Evolutionary conservation across 2,888 invertebrate genomes (phyloP).

Genomic region (Norana najaformis): DNA sequence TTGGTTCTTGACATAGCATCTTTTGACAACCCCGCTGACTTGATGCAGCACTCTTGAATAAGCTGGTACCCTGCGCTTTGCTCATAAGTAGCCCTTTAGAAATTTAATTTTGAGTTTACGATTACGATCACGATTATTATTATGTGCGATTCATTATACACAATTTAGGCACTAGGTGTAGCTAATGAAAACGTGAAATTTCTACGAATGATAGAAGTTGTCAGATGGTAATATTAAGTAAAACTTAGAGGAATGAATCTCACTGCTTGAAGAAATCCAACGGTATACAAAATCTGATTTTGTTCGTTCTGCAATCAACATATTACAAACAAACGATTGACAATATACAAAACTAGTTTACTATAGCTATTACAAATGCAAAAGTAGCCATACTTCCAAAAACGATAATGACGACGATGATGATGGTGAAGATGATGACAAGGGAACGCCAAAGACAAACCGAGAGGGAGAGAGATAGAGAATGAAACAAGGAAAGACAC

Average conservation of each 20-base stretch:
- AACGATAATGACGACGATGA: not conserved
- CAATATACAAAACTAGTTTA: not conserved
- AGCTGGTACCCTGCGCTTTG: too few species aligned
- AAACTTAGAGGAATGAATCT: not conserved
- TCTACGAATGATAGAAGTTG: not conserved
- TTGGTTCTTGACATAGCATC: too few species aligned
- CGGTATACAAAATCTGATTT: not conserved
- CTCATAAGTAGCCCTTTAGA: too few species aligned
- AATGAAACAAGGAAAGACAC: too few species aligned
- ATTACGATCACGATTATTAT: too few species aligned
- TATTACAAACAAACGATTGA: not conserved
- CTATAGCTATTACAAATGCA: not conserved
- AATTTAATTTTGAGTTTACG: too few species aligned
- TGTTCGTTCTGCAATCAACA: conserved; percentile 18
- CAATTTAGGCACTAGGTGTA: too few species aligned
- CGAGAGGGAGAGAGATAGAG: too few species aligned
- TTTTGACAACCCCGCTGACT: too few species aligned
- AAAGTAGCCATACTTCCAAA: not conserved
- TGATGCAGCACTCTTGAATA: too few species aligned
- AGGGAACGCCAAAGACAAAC: not conserved
- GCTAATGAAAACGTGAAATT: too few species aligned
- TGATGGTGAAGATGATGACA: not conserved
- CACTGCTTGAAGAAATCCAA: conserved; percentile 1
- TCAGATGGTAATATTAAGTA: not conserved
- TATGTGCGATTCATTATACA: too few species aligned